Base-by-base conservation (phyloP, 2,888 invertebrate genomes). In the Pyrochroa serraticornis region DNA sequence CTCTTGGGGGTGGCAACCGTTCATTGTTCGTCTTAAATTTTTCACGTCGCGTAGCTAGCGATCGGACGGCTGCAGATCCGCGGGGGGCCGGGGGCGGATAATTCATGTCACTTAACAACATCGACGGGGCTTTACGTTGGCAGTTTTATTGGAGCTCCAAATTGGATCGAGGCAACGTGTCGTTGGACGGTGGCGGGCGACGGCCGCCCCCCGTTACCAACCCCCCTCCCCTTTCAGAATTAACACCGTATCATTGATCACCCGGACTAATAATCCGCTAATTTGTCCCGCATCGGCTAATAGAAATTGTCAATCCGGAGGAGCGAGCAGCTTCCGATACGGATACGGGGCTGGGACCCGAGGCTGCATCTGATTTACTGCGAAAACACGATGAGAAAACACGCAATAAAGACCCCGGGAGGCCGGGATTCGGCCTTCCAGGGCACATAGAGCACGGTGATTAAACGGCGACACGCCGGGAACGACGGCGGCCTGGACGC, bases 71-170 rank as follows among this genome's bases (percentile, higher is more conserved):
- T 58, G 12, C 44, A 42, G 52, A 47, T 52, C 59, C 58, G 63
- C 47, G 66, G 72, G 71, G 68, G 68, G 67, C 60, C 64, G 69
- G 67, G 72, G 70, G 71, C 65, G 77, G 79, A 79, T 80, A 80
- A 79, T 80, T 80, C 80, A 79, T 77, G 80, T 80, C 80, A 80
- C 80, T 79, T 79, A 79, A 77, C 78, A 76, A 74, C 78, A 79
- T 79, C 80, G 79, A 78, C 78, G 76, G 75, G 77, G 79, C 78
- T 79, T 79, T 79, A 74, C 75, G 69, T 73, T 79, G 79, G 79
- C 79, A 79, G 79, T 79, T 79, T 79, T 79, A 79, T 80, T 80
- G 79, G 78, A 75, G 76, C 77, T 76, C 78, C 77, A 79, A 79
- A 79, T 79, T 79, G 79, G 77, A 77, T 75, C 73, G 75, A 75